Base-by-base conservation (phyloP, 2,888 invertebrate genomes). In the Abscondita cerata region DNA sequence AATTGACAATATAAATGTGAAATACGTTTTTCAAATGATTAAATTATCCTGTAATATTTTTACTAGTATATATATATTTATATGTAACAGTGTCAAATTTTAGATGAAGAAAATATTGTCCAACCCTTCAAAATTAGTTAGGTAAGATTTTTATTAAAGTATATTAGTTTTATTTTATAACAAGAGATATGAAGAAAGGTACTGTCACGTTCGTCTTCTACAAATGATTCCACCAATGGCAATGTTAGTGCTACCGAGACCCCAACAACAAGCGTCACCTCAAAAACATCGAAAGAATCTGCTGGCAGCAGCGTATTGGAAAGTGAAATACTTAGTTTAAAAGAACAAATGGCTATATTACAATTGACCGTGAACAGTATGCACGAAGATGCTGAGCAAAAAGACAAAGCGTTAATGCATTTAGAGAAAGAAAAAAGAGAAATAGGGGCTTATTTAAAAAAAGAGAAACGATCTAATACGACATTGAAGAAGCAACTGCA, bases 381-480 rank as follows among this genome's bases (percentile, higher is more conserved):
- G 65, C 82, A 82, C 71, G 75, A 78, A 48, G 81, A 82, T 52
- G 74, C 82, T 51, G 81, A 83, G 70, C 76, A 76, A 59, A 83
- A 82, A 73, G 84, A 85, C 64, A 72, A 76, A 4, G 80, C 82
- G 15, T 73, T 85, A 54, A 82, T 80, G n/a, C 81, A 78, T 48
- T 67, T 83, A 56, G 80, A 81, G 12, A 77, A 82, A 41, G 84
- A 85, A 67, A 85, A 85, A 69, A 83, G 84, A 70, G 83, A 82
- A 71, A 68, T 85, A 18, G 76, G 78, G 9, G 68, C 79, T 11
- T 84, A 85, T 70, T 72, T 85, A 34, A 80, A 83, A 68, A 82
- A 80, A 68, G 61, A 81, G 46, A 82, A 81, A 71, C 76, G 83
- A 68, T 81, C 80, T 5, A 83, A 81, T 61, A 78, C 77, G 66